Conservation (phyloP, 23 tunicate genomes). For the Ciona savignyi region DNA sequence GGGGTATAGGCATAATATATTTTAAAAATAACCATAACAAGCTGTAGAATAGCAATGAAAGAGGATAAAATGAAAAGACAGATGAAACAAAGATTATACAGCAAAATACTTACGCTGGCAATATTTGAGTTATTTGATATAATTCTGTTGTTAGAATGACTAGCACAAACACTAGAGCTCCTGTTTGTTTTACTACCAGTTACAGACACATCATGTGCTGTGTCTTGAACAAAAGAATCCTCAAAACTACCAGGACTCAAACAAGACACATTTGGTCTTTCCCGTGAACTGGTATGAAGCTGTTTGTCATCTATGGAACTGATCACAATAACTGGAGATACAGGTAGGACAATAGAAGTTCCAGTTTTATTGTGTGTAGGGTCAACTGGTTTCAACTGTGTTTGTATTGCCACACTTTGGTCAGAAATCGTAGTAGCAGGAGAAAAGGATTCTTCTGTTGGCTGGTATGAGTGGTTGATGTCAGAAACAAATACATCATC, state of each 20-base stretch:
- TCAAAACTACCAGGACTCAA: too few relatives aligned
- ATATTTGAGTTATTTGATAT: neutral
- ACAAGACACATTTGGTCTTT: too few relatives aligned
- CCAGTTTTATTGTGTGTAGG: neutral
- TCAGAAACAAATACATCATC: conserved; percentile 29
- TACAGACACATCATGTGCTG: too few relatives aligned
- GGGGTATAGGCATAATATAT: too few relatives aligned
- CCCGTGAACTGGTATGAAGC: neutral
- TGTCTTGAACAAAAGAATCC: neutral
- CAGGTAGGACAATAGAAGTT: neutral
- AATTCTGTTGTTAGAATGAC: neutral
- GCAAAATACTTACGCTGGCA: too few relatives aligned
- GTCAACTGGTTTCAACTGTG: neutral
- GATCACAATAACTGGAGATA: neutral
- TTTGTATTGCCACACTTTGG: neutral
- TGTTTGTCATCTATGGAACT: neutral
- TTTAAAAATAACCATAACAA: too few relatives aligned
- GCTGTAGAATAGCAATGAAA: too few relatives aligned
- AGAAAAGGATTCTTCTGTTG: neutral
- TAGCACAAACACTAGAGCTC: neutral
- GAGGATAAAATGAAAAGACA: too few relatives aligned
- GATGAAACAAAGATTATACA: too few relatives aligned
- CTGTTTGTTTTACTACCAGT: too few relatives aligned
- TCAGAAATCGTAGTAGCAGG: neutral
- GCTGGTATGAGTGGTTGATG: neutral